Evolutionary conservation across 2,888 invertebrate genomes (phyloP), one percentile per base, ranked within the genome.

Genomic region (Melinaea marsaeus): DNA sequence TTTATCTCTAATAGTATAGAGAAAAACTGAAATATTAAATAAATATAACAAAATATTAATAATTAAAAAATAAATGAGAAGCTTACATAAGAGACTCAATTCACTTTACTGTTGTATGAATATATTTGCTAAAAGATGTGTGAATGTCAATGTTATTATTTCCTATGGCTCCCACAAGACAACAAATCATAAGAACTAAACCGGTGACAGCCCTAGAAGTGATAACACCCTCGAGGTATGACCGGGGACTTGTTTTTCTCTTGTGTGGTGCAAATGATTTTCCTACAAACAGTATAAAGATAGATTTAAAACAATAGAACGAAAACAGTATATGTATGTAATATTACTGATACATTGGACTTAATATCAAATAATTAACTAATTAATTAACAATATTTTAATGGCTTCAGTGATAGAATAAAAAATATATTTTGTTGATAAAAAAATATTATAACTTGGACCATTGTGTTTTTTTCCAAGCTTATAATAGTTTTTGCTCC

Each of bases 401-500:
- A 42, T 42, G 7, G 9, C 9, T 2, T 42, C 9, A 42, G 9
- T 42, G 9, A 9, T 42, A 9, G 3, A 9, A 9, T 9, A 9
- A 42, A 42, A 42, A 42, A 9, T 3, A 9, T 9, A 9, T 2
- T 6, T 3, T 0, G 5, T 48, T 51, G 5, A 32, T 4, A 51
- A 2, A 13, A 51, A 51, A 22, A 22, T 11, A 7, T 32, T 63
- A 4, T 45, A 35, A 69, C 65, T 73, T 61, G 54, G 13, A 61
- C 69, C 73, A 54, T 59, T 62, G 56, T 63, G 62, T 60, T 69
- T 73, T 71, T 75, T 71, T 74, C 75, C 69, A 61, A 75, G 77
- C 79, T 79, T 79, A 81, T 85, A 81, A 83, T 82, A 85, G 81
- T 85, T 86, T 85, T 79, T 75, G 74, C 76, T 75, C 74, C 75